Evolutionary conservation across 2,888 invertebrate genomes (phyloP).

Genomic region (Xylota segnis): DNA sequence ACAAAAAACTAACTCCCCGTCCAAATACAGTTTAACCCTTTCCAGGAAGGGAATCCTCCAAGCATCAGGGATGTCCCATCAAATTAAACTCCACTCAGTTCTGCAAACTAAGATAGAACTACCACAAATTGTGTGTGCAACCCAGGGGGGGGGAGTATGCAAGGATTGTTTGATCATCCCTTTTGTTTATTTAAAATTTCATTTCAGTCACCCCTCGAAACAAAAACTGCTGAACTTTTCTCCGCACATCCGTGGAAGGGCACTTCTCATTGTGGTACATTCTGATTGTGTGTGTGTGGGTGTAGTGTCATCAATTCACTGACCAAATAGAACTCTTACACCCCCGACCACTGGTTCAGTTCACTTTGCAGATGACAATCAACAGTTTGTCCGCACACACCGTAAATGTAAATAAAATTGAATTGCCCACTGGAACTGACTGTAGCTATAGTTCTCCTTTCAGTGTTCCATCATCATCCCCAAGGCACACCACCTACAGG

Average conservation of each 20-base stretch:
- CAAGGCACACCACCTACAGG: background rate
- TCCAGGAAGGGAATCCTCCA: too few relatives aligned
- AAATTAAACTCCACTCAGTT: constrained; percentile 5
- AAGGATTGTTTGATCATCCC: constrained; percentile 10
- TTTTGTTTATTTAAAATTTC: constrained; percentile 43
- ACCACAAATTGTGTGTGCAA: constrained; percentile 13
- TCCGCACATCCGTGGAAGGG: background rate
- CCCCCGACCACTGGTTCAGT: background rate
- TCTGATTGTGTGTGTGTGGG: too few relatives aligned
- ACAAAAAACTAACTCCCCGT: background rate
- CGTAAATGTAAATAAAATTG: constrained; percentile 42
- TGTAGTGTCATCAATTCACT: constrained; percentile 31
- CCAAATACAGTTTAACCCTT: background rate
- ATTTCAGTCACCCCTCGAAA: constrained; percentile 13
- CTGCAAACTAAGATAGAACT: background rate
- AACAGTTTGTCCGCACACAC: constrained; percentile 39
- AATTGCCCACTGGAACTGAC: constrained; percentile 20
- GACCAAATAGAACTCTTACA: constrained; percentile 2
- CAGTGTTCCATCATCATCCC: background rate
- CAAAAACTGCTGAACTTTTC: constrained; percentile 2
- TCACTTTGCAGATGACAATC: constrained; percentile 7
- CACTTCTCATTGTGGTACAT: background rate
- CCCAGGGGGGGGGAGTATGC: background rate
- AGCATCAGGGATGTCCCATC: background rate
- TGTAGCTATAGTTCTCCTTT: background rate